A percentile compares a stretch with the other conserved stretches of the same genome.
Conservation (phyloP, 1,140 invertebrate genomes). For the Leucophenga varia region DNA sequence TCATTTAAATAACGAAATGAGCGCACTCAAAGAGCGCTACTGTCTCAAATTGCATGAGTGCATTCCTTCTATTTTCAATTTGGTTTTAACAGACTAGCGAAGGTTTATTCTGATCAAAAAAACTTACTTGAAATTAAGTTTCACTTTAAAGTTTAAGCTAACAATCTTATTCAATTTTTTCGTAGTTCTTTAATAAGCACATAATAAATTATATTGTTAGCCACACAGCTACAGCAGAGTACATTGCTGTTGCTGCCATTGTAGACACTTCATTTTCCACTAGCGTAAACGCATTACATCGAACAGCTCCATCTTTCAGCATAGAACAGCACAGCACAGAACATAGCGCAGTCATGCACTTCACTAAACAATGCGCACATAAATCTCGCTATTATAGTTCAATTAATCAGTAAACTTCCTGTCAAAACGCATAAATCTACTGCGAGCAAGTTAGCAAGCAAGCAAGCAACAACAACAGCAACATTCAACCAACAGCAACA, state of each 20-base stretch:
- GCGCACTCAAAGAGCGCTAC: too few species aligned
- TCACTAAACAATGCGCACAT: constrained; percentile 46
- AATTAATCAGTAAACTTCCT: constrained; percentile 49
- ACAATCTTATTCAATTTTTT: too few species aligned
- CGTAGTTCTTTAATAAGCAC: too few species aligned
- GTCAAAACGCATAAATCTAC: constrained; percentile 44
- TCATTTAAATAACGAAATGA: too few species aligned
- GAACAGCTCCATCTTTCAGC: not conserved
- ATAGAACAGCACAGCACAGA: not conserved
- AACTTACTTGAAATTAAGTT: too few species aligned
- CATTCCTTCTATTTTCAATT: too few species aligned
- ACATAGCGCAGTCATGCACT: constrained; percentile 8
- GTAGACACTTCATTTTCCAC: not conserved
- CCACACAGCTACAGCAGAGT: constrained; percentile 1
- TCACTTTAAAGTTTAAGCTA: too few species aligned
- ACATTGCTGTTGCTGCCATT: constrained; percentile 4
- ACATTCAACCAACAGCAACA: constrained; percentile 21
- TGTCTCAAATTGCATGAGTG: too few species aligned
- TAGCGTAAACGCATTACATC: not conserved
- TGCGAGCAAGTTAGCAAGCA: constrained; percentile 17
- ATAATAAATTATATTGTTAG: too few species aligned
- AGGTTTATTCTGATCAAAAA: too few species aligned
- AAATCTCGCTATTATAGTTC: constrained; percentile 53
- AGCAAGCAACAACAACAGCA: constrained; percentile 1
- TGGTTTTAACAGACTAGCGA: too few species aligned